These are phyloP conservation scores for Bucco capensis DNA, from an alignment of 2,113 vertebrate genomes.

Conservation along the genomic window DNA sequence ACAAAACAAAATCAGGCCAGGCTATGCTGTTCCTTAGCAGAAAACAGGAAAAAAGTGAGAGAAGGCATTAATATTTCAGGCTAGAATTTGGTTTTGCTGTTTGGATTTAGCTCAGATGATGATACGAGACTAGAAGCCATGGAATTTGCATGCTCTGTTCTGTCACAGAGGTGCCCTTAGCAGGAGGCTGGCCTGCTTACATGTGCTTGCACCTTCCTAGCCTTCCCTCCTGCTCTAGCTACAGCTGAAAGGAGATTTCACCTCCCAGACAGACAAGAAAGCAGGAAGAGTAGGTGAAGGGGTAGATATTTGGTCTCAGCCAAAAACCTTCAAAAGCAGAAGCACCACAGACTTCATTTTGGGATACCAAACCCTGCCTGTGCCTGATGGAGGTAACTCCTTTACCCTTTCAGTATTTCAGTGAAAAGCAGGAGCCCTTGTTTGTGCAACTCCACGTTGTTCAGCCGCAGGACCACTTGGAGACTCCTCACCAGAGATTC, in stretches of 20 bases:
- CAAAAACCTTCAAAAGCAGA: not conserved
- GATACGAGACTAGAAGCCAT: not conserved
- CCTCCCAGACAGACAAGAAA: not conserved
- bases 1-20: slow-evolving; percentile 34
- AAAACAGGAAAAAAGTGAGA: slow-evolving; percentile 36
- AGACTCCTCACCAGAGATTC: slow-evolving; percentile 90
- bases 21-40: not conserved
- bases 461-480: slow-evolving; percentile 75
- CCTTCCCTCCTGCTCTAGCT: not conserved
- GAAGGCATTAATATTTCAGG: slow-evolving; percentile 51
- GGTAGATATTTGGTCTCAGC: not conserved
- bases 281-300: not conserved
- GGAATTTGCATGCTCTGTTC: not conserved
- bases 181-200: not conserved
- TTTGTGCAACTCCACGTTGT: slow-evolving; percentile 84
- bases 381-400: not conserved
- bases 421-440: slow-evolving; percentile 88
- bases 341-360: not conserved
- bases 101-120: slow-evolving; percentile 19
- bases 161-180: not conserved
- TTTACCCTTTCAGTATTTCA: slow-evolving; percentile 87
- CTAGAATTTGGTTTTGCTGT: slow-evolving; percentile 17
- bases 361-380: not conserved
- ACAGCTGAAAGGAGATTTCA: not conserved
- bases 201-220: not conserved